Evolutionary conservation across 2,113 vertebrate species (phyloP).

Genomic region (Anseranas semipalmata): DNA sequence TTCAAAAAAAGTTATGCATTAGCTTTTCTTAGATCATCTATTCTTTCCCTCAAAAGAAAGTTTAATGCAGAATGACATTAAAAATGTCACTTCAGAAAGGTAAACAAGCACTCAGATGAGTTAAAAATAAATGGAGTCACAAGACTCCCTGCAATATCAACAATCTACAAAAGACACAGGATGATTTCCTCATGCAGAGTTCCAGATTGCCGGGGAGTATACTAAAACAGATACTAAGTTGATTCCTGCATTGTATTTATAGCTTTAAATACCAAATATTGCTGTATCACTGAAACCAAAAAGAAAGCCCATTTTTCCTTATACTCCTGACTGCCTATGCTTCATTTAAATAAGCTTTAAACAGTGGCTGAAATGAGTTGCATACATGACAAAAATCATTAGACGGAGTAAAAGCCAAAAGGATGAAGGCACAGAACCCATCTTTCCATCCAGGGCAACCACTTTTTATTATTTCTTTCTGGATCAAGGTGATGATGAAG

Average conservation of each 20-base stretch:
- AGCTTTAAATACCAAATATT: background rate
- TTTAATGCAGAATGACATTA: background rate
- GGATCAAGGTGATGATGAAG: background rate
- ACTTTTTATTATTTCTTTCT: background rate
- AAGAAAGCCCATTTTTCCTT: background rate
- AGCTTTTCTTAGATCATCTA: background rate
- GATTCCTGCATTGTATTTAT: background rate
- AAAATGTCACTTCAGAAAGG: slow-evolving; percentile 16
- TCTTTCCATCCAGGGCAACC: background rate
- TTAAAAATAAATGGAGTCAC: slow-evolving; percentile 56
- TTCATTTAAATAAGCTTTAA: background rate
- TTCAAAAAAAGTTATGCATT: background rate
- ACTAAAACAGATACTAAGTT: background rate
- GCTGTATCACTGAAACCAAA: background rate
- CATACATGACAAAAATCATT: background rate
- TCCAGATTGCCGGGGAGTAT: background rate
- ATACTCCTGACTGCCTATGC: rapidly evolving
- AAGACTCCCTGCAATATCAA: background rate
- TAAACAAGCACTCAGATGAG: background rate
- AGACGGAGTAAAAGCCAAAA: background rate
- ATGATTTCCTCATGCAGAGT: background rate
- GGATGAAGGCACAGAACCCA: background rate
- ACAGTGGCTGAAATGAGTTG: background rate
- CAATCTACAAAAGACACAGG: background rate
- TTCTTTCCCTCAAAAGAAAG: background rate